Evolutionary conservation across 2,888 invertebrate species (phyloP), one percentile per base, ranked within the genome.

Genomic region (Rhyacophila evoluta): DNA sequence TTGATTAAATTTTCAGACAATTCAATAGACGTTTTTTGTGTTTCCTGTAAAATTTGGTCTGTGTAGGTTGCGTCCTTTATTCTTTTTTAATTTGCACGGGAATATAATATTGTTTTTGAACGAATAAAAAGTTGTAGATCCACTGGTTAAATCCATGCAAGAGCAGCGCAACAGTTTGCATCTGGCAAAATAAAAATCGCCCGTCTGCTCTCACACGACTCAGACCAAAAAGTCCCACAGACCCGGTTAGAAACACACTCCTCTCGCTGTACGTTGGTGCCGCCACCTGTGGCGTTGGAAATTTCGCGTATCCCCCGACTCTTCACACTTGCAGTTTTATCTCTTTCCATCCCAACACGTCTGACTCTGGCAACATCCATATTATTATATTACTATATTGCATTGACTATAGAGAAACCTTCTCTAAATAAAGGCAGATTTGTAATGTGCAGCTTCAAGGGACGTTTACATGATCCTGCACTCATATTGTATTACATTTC

Each of bases 231-330:
- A 55, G 55, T 55, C 55, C 25, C 55, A 28, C 33, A 29, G n/a
- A 69, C 69, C n/a, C n/a, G 4, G 12, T 15, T 11, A 29, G 69
- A 69, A 69, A 76, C 55, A 29, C 68, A 77, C 67, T 77, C 28
- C 37, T 41, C 33, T 25, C 55, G 72, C 79, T 77, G 76, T 77
- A n/a, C 77, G 74, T 70, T 55, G 75, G 72, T 55, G 70, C n/a
- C 77, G 73, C 77, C 81, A 81, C 81, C 81, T 81, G 81, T 81
- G 79, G 81, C 81, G 77, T 71, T 79, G 73, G 72, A 81, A 81
- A 79, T 81, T 81, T 81, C 73, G 81, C 79, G 70, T 81, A 55
- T 69, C 55, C 38, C 67, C 19, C 8, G 55, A 72, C 37, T 75
- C 25, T 39, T 75, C 72, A 4, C 68, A 27, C 73, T 25, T 55